Evolutionary conservation across 2,797 vertebrate species (phyloP).

Genomic region (Fringilla coelebs): DNA sequence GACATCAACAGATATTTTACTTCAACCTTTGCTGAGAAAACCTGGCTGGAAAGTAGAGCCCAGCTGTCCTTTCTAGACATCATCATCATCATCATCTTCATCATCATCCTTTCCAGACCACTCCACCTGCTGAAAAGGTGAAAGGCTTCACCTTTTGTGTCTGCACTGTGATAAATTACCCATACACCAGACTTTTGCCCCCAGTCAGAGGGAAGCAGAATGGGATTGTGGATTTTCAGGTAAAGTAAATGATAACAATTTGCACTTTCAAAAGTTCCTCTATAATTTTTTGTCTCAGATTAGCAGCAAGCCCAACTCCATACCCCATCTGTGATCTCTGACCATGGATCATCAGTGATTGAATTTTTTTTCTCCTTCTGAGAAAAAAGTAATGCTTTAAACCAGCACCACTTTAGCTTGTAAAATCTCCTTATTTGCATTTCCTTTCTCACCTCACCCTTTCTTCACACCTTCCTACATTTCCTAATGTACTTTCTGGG

Average conservation of each 20-base stretch:
- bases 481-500: conserved; percentile 26
- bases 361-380: not conserved
- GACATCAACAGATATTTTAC: not conserved
- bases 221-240: not conserved
- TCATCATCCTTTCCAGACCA: not conserved
- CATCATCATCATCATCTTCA: not conserved
- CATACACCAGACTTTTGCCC: not conserved
- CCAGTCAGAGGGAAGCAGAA: not conserved
- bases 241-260: not conserved
- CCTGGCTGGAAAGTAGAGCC: not conserved
- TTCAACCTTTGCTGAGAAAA: not conserved
- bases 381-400: not conserved
- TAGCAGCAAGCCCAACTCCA: not conserved
- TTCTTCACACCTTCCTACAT: conserved; percentile 52
- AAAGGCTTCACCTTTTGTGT: not conserved
- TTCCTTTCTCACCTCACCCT: conserved; percentile 36
- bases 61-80: not conserved
- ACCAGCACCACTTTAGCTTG: not conserved
- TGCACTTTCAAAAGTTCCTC: not conserved
- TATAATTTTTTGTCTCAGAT: not conserved
- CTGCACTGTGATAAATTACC: not conserved
- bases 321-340: not conserved
- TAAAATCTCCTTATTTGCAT: conserved; percentile 10
- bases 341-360: not conserved
- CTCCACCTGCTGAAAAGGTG: not conserved